Base-by-base conservation (phyloP, 2,888 invertebrate species). In the Agonopterix heracliana region DNA sequence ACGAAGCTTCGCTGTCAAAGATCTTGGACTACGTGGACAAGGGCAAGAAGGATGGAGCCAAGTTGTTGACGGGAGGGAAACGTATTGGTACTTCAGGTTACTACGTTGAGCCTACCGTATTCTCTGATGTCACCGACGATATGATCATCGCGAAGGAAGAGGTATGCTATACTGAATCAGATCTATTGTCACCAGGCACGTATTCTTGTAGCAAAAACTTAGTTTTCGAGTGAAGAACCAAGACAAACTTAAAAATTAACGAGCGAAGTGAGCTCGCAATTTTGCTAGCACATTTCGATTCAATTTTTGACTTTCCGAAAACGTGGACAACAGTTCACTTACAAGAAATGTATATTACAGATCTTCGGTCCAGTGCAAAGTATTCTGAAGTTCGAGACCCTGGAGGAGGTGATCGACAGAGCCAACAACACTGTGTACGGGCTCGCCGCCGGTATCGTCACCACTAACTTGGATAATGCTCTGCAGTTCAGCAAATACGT, bases 331-430 rank as follows among this genome's bases (percentile, higher is more conserved):
- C n/a, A n/a, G n/a, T n/a, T n/a, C n/a, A n/a, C 14, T 2, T 14
- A 26, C 26, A 26, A 1, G 26, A 14, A 14, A 2, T 2, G 1
- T 14, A 14, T 14, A 14, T 1, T 14, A 14, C 62, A 96, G 95
- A 97, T 98, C 62, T 97, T 97, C 72, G 97, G 97, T 0, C 97
- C 97, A 1, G 97, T 97, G 0, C 96, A 96, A 83, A 92, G 93
- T 48, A 95, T 97, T 59, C 85, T 97, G 46, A 96, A 95, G 77
- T 97, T 97, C 66, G 92, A 93, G 46, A 91, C 92, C 0, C 81
- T 95, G 53, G 93, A 94, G 2, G 97, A 98, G 78, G 95, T 94
- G 0, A 92, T 98, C 45, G 93, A 94, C 56, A 90, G 96, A 55
- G 95, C 96, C 5, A 98, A 98, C 71, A 90, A 92, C 60, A 94